Conservation (phyloP, 2,888 invertebrate genomes). For the Pelosia muscerda region DNA sequence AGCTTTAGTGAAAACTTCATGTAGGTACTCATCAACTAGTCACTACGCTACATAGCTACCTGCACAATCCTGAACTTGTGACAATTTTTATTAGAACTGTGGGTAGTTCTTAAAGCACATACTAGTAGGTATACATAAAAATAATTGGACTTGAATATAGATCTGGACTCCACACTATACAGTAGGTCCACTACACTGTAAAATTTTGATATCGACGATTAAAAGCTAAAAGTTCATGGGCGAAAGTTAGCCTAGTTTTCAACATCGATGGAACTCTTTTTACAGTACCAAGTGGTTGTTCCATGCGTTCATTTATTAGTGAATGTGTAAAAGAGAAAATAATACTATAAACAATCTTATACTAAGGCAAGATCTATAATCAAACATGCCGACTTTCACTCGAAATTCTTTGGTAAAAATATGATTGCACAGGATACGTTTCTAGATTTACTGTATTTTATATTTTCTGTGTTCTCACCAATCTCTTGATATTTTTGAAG, state of each 20-base stretch:
- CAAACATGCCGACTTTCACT: constrained; percentile 24
- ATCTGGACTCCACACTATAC: neutral
- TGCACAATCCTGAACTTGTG: neutral
- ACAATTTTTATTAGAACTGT: neutral
- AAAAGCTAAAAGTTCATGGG: neutral
- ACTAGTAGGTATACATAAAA: neutral
- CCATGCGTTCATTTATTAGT: neutral
- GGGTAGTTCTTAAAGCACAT: too few relatives aligned
- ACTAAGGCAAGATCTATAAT: constrained; percentile 40
- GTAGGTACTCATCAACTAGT: too few relatives aligned
- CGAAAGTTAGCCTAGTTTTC: too few relatives aligned
- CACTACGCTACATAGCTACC: too few relatives aligned
- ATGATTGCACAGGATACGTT: constrained; percentile 45
- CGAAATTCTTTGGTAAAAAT: constrained; percentile 44
- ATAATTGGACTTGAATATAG: neutral
- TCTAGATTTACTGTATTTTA: constrained; percentile 26
- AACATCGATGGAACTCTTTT: neutral
- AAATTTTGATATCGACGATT: neutral
- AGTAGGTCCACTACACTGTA: neutral
- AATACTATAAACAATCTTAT: constrained; percentile 26
- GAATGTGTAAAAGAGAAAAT: neutral
- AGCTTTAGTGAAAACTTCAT: too few relatives aligned
- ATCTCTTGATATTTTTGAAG: constrained; percentile 49
- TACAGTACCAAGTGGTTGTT: neutral
- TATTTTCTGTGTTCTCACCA: constrained; percentile 38